Evolutionary conservation across 2,113 vertebrate species (phyloP), one percentile per base, ranked within the genome.

Genomic region (Myocastor coypus): DNA sequence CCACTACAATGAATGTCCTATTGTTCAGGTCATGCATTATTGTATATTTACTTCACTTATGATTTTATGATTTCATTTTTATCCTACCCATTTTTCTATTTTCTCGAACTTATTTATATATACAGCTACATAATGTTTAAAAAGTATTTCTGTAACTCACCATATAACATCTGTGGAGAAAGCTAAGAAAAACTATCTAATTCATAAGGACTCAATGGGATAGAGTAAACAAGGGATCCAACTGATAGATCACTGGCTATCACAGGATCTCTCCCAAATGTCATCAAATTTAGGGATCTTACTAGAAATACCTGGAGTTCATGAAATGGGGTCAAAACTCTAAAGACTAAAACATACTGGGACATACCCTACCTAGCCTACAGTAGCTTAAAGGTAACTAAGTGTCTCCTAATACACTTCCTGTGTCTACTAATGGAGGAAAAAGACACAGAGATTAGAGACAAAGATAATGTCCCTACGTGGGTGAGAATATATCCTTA

Each of bases 71-170:
- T 40, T 88, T 69, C 16, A n/a, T 19, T 46, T 88, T 83, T 78
- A 82, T 69, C 32, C 37, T 28, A 85, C 28, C 10, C 11, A 4
- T 61, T 85, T 63, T 92, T 83, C n/a, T 66, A 19, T 80, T 73
- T 83, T 55, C n/a, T 50, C 78, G 9, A 17, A 50, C 46, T 82
- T 77, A 46, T 32, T 59, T 46, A 87, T 16, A 68, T 30, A 59
- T 57, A 61, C 0, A 85, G 26, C 0, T 30, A 84, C 14, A 86
- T 22, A 1, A 83, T 78, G 66, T 17, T 82, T 69, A 80, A 26
- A 66, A 94, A 91, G 7, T 83, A 85, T 77, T 96, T 97, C 37
- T 87, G 9, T 87, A 84, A 91, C 30, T 50, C 75, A 77, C 26
- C 80, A 85, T 92, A 73, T 89, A 89, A 83, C 86, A 50, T 69